Evolutionary conservation across 2,888 invertebrate species (phyloP), one percentile per base, ranked within the genome.

Genomic region (Chaetogeoica ovagalla): DNA sequence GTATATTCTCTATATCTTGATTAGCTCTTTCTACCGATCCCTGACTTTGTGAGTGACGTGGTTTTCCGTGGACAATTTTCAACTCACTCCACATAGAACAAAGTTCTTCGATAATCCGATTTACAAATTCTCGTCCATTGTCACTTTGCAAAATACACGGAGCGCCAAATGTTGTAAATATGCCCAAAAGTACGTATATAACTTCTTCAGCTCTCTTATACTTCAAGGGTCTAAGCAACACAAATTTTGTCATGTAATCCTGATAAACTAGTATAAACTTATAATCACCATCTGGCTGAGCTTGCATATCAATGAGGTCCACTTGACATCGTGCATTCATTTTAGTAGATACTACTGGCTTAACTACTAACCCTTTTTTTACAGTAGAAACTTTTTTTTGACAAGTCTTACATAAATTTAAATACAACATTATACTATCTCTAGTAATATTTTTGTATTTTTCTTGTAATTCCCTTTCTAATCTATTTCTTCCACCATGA

Each of bases 21-120:
- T 86, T 86, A 15, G 85, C 84, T 62, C 85, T 82, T 82, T 86
- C 84, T 39, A 86, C 85, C 65, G 83, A 84, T 6, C 85, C 85
- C 83, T 86, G 86, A 48, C 68, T 77, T 71, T 83, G 83, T 63
- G 82, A 83, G 75, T 86, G 85, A 52, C 85, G 81, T 21, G 85
- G 85, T 83, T 86, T 85, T n/a, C 86, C 85, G 82, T 86, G 85
- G n/a, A 86, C 85, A 63, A 86, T 85, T 84, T 86, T 86, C 19
- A 84, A 63, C 68, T 84, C 85, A 17, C 84, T 82, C 85, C 86
- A 86, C 73, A 82, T 71, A 63, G 71, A 55, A 59, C 76, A 71
- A 65, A 85, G 62, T 82, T 84, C 83, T 52, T 83, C 65, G 19
- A 85, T 83, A 21, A 85, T 81, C 30, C 60, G 23, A 76, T 83